phyloP scores from a whole-genome alignment of 2,797 vertebrate species.

The Alexandromys oeconomus region DNA sequence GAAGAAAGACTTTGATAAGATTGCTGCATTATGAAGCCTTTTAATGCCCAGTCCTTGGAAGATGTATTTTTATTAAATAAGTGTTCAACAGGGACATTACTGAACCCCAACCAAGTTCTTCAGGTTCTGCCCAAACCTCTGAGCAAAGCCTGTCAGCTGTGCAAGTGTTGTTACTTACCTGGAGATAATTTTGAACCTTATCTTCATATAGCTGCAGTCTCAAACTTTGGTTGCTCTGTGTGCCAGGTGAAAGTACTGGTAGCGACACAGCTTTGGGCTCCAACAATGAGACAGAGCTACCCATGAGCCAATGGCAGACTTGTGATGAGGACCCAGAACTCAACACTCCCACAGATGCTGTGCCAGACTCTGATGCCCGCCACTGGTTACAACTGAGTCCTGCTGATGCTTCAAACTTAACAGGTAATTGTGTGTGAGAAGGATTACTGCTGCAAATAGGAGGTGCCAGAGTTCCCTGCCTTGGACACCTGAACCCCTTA shows the following conservation, averaged over 20 bases:
- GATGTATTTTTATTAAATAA: not conserved
- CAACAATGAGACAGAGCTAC: conserved; percentile 91
- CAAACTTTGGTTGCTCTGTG: not conserved
- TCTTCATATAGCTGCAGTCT: conserved; percentile 12
- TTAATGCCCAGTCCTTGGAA: not conserved
- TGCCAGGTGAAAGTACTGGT: conserved; percentile 94
- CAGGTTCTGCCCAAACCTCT: not conserved
- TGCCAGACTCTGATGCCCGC: conserved; percentile 90
- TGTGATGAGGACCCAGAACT: conserved; percentile 94
- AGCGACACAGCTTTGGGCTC: conserved; percentile 93
- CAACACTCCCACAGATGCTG: conserved; percentile 90
- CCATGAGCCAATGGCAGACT: conserved; percentile 90
- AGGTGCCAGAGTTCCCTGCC: not conserved
- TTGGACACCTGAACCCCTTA: not conserved
- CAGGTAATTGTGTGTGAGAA: conserved; percentile 90
- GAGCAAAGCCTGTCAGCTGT: not conserved
- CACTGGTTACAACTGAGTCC: conserved; percentile 94
- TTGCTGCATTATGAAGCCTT: not conserved
- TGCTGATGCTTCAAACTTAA: conserved; percentile 91
- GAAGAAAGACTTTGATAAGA: conserved; percentile 3
- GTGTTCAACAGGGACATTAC: not conserved
- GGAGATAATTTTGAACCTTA: not conserved
- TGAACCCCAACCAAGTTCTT: not conserved
- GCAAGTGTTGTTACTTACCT: not conserved
- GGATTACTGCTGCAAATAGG: not conserved